These are phyloP conservation scores for Setipinna tenuifilis DNA, from an alignment of 2,797 vertebrate genomes.

Conservation along the genomic window DNA sequence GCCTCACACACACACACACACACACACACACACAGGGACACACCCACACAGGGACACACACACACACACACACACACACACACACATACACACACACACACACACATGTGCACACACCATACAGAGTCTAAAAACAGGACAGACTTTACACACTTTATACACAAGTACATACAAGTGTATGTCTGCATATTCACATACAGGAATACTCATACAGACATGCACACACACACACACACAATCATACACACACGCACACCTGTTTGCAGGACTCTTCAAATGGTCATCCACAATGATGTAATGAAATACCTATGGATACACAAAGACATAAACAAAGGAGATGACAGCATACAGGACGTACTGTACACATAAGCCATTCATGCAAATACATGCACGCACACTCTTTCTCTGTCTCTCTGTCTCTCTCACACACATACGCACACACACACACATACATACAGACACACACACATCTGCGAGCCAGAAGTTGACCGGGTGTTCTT, in stretches of 20 bases:
- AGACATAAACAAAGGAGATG: constrained; percentile 31
- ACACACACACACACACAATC: background rate
- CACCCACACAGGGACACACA: background rate
- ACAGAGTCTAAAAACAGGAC: too few species aligned
- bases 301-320: background rate
- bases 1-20: background rate
- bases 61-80: too few species aligned
- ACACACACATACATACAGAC: constrained; percentile 42
- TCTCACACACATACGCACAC: constrained; percentile 29
- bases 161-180: too few species aligned
- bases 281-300: constrained; percentile 5
- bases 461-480: constrained; percentile 70
- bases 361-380: constrained; percentile 55
- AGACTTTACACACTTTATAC: too few species aligned
- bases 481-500: constrained; percentile 60
- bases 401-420: too few species aligned
- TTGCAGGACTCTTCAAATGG: constrained; percentile 30
- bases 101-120: background rate
- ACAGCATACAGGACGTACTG: background rate
- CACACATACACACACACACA: background rate
- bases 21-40: background rate
- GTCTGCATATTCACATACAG: too few species aligned
- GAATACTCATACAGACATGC: background rate
- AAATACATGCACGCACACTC: constrained; percentile 23
- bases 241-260: background rate